phyloP scores from a whole-genome alignment of 2,113 vertebrate species.

The Mesitornis unicolor region DNA sequence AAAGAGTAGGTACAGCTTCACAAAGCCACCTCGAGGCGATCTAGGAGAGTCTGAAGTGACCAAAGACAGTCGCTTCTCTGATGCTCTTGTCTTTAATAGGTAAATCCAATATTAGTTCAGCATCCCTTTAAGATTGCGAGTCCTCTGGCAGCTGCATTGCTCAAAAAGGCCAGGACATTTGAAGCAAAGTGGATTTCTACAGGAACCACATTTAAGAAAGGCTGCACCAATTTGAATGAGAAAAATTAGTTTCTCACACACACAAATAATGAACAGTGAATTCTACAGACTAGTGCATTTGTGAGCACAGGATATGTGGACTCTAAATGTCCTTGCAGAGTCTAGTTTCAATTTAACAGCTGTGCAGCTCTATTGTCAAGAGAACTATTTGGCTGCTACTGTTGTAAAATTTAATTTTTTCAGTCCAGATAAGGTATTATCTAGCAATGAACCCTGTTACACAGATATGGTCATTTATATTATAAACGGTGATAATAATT shows the following conservation, averaged over 20 bases:
- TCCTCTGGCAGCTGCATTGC: not conserved
- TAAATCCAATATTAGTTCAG: not conserved
- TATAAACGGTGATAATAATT: conserved; percentile 12
- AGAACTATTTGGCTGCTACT: not conserved
- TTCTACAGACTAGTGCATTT: not conserved
- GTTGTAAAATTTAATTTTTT: conserved; percentile 12
- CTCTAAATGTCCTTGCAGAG: not conserved
- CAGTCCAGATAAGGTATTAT: not conserved
- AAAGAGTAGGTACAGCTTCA: not conserved
- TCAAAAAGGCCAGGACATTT: not conserved
- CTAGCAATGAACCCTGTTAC: not conserved
- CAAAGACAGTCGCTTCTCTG: not conserved
- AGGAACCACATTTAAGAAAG: not conserved
- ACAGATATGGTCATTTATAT: conserved; percentile 13
- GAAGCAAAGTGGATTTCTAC: not conserved
- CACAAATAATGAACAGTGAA: not conserved
- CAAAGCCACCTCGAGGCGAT: not conserved
- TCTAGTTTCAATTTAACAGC: not conserved
- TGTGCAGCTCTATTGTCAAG: not conserved
- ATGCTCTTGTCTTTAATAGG: not conserved
- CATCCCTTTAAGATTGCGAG: not conserved
- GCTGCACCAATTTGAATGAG: not conserved
- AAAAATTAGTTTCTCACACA: not conserved
- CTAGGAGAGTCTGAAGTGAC: not conserved
- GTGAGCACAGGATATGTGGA: not conserved